Evolutionary conservation across 2,888 invertebrate species (phyloP).

Genomic region (Nipponacmea schrenckii): DNA sequence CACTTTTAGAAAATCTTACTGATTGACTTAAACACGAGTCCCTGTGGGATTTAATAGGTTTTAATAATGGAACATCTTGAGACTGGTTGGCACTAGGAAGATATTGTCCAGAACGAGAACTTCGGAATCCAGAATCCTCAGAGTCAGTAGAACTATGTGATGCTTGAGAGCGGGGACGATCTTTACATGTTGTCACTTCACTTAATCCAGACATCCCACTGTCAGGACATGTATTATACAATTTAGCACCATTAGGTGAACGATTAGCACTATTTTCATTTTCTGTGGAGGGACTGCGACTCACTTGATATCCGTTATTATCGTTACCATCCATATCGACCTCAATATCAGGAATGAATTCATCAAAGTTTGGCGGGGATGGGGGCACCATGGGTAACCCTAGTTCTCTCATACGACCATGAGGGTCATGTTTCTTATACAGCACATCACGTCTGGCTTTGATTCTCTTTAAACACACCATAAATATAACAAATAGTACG

Average conservation of each 20-base stretch:
- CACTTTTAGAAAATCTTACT: not conserved
- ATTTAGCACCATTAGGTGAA: constrained; percentile 10
- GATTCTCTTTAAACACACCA: constrained; percentile 59
- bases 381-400: constrained; percentile 40
- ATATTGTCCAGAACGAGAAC: constrained; percentile 54
- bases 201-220: constrained; percentile 47
- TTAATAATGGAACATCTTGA: constrained; percentile 48
- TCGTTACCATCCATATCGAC: constrained; percentile 28
- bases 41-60: constrained; percentile 39
- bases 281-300: constrained; percentile 36
- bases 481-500: constrained; percentile 58
- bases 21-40: not conserved
- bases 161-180: constrained; percentile 57
- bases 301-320: constrained; percentile 34
- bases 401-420: constrained; percentile 40
- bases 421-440: constrained; percentile 56
- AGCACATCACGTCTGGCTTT: constrained; percentile 47
- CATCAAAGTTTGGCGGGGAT: constrained; percentile 41
- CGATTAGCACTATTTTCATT: constrained; percentile 17
- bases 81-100: constrained; percentile 23
- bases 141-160: constrained; percentile 52
- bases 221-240: constrained; percentile 48
- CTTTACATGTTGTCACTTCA: constrained; percentile 40
- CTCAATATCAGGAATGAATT: constrained; percentile 17
- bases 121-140: constrained; percentile 60